phyloP scores from a whole-genome alignment of 2,797 vertebrate species.

The Clamator glandarius region DNA sequence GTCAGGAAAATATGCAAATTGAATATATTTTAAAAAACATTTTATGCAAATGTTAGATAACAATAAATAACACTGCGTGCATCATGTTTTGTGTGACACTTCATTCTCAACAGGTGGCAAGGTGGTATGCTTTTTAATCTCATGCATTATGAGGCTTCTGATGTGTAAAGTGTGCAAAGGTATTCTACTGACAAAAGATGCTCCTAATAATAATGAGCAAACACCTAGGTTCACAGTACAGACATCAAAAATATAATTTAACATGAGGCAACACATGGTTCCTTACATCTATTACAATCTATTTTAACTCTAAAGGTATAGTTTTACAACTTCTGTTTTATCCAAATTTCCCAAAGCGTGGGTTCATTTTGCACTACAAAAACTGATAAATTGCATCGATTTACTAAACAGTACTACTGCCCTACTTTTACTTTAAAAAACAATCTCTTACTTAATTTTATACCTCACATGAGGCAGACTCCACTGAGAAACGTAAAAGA shows the following conservation, averaged over 20 bases:
- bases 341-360: not conserved
- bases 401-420: not conserved
- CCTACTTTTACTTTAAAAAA: not conserved
- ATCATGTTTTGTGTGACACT: not conserved
- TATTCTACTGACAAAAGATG: not conserved
- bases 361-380: not conserved
- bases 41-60: not conserved
- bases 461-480: not conserved
- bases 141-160: not conserved
- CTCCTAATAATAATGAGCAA: not conserved
- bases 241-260: not conserved
- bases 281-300: not conserved
- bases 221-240: not conserved
- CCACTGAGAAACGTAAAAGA: not conserved
- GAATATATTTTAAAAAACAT: not conserved
- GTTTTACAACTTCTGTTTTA: not conserved
- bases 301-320: not conserved
- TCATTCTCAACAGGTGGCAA: not conserved
- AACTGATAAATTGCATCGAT: not conserved
- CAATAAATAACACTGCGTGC: not conserved
- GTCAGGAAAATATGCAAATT: not conserved
- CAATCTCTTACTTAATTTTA: not conserved
- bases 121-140: not conserved
- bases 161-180: not conserved
- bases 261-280: not conserved